phyloP scores from a whole-genome alignment of 1,140 invertebrate genomes.

The Euschistus heros region DNA sequence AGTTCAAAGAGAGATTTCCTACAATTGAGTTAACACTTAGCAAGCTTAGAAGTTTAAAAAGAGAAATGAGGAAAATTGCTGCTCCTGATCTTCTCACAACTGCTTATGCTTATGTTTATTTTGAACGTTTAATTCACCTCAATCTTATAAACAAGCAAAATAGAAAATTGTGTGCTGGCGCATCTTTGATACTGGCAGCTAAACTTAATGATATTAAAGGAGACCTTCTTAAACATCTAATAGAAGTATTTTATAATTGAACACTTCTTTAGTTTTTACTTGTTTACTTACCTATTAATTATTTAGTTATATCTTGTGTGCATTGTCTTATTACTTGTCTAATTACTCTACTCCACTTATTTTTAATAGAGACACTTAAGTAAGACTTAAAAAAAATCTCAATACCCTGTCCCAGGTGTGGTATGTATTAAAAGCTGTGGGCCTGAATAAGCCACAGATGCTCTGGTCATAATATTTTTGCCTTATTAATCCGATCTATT shows the following conservation, averaged over 20 bases:
- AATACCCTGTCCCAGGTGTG: no score
- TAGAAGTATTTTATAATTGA: constrained; percentile 58
- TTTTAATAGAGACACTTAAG: no score
- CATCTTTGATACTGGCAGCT: constrained; percentile 83
- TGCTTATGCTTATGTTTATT: constrained; percentile 93
- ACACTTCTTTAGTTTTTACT: no score
- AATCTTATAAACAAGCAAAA: constrained; percentile 92
- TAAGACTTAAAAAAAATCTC: no score
- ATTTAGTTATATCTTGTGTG: no score
- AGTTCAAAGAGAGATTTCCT: constrained; percentile 92
- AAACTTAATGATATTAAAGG: constrained; percentile 96
- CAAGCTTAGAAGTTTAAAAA: constrained; percentile 89
- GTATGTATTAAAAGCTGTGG: no score
- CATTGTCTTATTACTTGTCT: no score
- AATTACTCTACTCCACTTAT: no score
- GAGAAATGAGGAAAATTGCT: constrained; percentile 89
- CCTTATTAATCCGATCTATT: no score
- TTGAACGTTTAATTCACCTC: constrained; percentile 88
- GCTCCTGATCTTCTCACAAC: constrained; percentile 79
- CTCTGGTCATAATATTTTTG: no score
- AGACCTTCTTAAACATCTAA: constrained; percentile 66
- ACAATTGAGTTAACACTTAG: constrained; percentile 90
- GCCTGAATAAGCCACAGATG: no score
- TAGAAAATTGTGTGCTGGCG: constrained; percentile 87
- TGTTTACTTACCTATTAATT: no score